Evolutionary conservation across 2,113 vertebrate genomes (phyloP).

Genomic region (Ictalurus punctatus): DNA sequence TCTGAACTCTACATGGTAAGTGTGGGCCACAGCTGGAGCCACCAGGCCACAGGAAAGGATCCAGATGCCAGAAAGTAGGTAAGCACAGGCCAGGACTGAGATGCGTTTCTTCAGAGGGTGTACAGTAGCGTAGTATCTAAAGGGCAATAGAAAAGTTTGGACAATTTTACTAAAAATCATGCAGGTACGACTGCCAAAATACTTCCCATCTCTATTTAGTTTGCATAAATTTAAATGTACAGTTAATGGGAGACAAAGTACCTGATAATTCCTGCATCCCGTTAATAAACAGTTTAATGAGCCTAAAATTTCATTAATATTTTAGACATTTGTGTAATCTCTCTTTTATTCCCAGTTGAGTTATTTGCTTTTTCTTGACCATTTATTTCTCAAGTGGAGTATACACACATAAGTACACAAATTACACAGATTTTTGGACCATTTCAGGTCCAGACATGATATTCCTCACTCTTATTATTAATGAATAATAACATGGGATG

Average conservation of each 20-base stretch:
- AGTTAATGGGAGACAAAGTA: slow-evolving; percentile 10
- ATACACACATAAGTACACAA: neutral
- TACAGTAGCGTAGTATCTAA: slow-evolving; percentile 83
- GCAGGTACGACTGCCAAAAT: neutral
- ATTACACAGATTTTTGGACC: neutral
- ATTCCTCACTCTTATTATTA: neutral
- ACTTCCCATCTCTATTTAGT: no score
- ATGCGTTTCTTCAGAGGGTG: slow-evolving; percentile 84
- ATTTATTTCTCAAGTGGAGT: neutral
- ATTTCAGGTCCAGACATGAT: neutral
- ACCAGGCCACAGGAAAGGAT: slow-evolving; percentile 80
- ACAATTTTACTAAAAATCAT: neutral
- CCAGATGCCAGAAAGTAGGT: slow-evolving; percentile 81
- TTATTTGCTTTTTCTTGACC: neutral
- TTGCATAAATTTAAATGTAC: neutral
- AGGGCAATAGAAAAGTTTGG: neutral
- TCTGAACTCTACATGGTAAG: slow-evolving; percentile 83
- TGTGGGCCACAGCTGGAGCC: slow-evolving; percentile 81
- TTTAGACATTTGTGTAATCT: neutral
- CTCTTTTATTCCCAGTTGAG: neutral
- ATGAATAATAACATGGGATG: neutral
- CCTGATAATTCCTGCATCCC: neutral
- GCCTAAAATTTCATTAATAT: neutral
- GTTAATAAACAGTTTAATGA: neutral
- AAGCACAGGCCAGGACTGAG: slow-evolving; percentile 76